These are phyloP conservation scores for Diorhabda elongata DNA, from an alignment of 1,140 invertebrate genomes.

Conservation along the genomic window DNA sequence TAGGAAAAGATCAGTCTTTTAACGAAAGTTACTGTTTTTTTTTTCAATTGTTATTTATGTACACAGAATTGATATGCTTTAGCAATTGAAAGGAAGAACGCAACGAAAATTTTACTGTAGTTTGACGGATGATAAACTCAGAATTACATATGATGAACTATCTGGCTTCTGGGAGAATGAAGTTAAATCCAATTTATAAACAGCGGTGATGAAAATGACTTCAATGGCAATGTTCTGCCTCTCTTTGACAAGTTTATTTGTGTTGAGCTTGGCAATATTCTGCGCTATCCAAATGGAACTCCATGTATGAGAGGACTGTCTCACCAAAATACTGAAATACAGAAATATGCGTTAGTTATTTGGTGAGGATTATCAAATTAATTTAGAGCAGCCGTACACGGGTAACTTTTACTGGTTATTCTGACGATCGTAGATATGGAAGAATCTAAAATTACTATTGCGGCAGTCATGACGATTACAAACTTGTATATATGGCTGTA, in stretches of 20 bases:
- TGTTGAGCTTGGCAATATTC: conserved; percentile 95
- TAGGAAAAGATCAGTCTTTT: conserved; percentile 11
- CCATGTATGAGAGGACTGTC: conserved; percentile 74
- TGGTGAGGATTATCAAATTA: too few species aligned
- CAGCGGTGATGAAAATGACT: conserved; percentile 32
- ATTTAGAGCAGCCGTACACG: too few species aligned
- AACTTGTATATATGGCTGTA: too few species aligned
- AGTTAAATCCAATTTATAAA: conserved; percentile 29
- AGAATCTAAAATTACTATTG: too few species aligned
- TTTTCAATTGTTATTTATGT: conserved; percentile 21
- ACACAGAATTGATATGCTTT: conserved; percentile 33
- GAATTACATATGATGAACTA: conserved; percentile 23
- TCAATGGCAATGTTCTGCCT: conserved; percentile 19
- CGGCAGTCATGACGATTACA: too few species aligned
- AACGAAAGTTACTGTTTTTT: conserved; percentile 12
- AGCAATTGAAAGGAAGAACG: conserved; percentile 26
- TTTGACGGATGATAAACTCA: conserved; percentile 15
- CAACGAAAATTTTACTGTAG: conserved; percentile 19
- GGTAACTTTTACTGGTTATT: too few species aligned
- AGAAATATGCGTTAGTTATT: conserved; percentile 9
- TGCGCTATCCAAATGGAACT: conserved; percentile 93
- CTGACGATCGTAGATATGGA: too few species aligned
- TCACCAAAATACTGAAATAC: conserved; percentile 46
- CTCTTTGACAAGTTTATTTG: conserved; percentile 67
- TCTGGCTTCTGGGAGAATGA: conserved; percentile 39